Conservation (phyloP, 2,113 vertebrate genomes). For the cattle (Bos taurus) region ARS-UCD2.0 NC_037332.1:17680001-17680500, state of each 20-base stretch:
- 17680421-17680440: neutral
- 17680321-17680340: neutral
- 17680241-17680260: neutral
- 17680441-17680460: neutral
- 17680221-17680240: neutral
- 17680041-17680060: no score
- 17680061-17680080: neutral
- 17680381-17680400: neutral
- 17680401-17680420: neutral
- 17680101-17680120: neutral
- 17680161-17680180: neutral
- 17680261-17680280: neutral
- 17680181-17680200: neutral
- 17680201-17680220: neutral
- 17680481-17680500: neutral
- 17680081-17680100: neutral
- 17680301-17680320: neutral
- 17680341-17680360: neutral
- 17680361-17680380: neutral
- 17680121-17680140: neutral
- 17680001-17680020: no score
- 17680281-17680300: neutral
- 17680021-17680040: no score
- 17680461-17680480: neutral
- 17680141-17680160: no score